Conservation (phyloP, 2,888 invertebrate species). For the Platycheirus albimanus region DNA sequence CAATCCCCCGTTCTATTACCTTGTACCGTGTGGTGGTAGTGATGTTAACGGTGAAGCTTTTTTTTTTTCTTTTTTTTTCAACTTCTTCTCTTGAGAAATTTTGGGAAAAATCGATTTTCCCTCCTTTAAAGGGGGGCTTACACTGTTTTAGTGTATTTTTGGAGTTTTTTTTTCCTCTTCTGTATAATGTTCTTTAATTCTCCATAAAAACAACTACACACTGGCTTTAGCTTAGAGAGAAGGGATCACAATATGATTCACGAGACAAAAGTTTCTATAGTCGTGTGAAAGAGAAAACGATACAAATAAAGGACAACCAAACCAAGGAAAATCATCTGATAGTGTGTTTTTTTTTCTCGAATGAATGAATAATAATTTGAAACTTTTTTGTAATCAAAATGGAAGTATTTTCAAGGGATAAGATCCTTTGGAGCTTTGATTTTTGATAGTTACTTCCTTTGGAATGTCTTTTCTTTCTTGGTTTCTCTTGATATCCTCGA, state of each 20-base stretch:
- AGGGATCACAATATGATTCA: slow-evolving; percentile 50
- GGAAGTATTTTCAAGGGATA: background rate
- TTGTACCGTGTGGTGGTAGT: too few relatives aligned
- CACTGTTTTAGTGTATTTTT: slow-evolving; percentile 9
- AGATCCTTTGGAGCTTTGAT: slow-evolving; percentile 4
- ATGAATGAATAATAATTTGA: slow-evolving; percentile 13
- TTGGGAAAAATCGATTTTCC: slow-evolving; percentile 66
- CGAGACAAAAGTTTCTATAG: slow-evolving; percentile 15
- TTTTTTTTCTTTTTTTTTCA: background rate
- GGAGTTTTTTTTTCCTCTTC: slow-evolving; percentile 34
- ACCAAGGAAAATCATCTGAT: slow-evolving; percentile 32
- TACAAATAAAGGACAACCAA: slow-evolving; percentile 10
- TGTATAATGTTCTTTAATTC: slow-evolving; percentile 46
- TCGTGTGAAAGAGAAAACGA: slow-evolving; percentile 17
- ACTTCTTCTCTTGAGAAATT: slow-evolving; percentile 11
- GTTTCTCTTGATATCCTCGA: background rate
- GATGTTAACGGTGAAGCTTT: slow-evolving; percentile 34
- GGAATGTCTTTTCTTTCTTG: background rate
- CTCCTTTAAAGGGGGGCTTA: slow-evolving; percentile 33
- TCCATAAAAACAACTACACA: slow-evolving; percentile 23
- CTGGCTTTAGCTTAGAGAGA: slow-evolving; percentile 39
- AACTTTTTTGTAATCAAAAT: slow-evolving; percentile 10
- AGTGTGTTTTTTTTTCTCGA: slow-evolving; percentile 9
- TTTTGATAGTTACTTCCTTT: slow-evolving; percentile 12
- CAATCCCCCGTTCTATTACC: background rate